phyloP scores from a whole-genome alignment of 2,797 vertebrate genomes.

The Phrynocephalus guinanensis region DNA sequence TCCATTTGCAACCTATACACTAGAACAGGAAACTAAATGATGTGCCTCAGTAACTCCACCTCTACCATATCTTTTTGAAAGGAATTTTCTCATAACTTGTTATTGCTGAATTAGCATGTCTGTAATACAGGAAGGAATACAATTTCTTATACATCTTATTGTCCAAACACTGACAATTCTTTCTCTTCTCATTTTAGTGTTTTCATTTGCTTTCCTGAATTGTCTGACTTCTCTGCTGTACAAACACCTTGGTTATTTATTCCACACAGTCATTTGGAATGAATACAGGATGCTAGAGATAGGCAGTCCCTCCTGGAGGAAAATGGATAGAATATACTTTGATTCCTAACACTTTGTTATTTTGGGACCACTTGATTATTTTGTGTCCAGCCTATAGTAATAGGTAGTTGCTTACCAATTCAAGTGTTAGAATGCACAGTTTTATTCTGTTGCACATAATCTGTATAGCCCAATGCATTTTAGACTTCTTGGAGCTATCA shows the following conservation, averaged over 20 bases:
- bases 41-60: neutral
- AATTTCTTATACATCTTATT: slow-evolving; percentile 1
- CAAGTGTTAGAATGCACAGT: neutral
- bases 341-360: neutral
- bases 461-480: neutral
- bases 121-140: neutral
- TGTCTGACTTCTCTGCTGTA: neutral
- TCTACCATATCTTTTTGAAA: slow-evolving; percentile 1
- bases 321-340: neutral
- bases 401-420: neutral
- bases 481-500: neutral
- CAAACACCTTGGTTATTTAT: neutral
- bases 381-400: neutral
- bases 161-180: neutral
- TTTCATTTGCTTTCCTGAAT: neutral
- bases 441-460: neutral
- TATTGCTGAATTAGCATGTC: neutral
- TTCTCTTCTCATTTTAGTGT: neutral
- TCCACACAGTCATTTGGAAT: neutral
- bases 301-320: neutral
- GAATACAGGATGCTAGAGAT: neutral
- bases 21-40: neutral
- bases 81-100: neutral
- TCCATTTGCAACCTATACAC: neutral
- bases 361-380: neutral